These are phyloP conservation scores for Psittacula echo DNA, from an alignment of 2,797 vertebrate species.

Conservation along the genomic window DNA sequence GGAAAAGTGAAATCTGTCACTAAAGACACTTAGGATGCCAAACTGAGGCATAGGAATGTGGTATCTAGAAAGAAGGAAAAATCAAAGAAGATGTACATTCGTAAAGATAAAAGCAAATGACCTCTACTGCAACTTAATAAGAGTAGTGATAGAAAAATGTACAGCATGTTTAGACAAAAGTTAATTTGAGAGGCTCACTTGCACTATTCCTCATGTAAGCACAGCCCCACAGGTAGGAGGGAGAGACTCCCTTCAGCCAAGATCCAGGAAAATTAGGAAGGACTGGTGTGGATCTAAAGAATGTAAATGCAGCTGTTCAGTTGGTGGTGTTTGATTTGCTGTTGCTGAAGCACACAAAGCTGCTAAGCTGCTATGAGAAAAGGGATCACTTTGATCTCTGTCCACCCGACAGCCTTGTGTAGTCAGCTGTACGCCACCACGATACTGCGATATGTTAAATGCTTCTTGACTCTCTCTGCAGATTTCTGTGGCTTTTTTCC, in stretches of 20 bases:
- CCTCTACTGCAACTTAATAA: neutral
- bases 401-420: neutral
- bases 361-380: neutral
- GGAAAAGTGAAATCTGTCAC: constrained; percentile 6
- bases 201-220: neutral
- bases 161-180: neutral
- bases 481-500: neutral
- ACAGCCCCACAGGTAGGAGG: neutral
- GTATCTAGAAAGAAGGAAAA: neutral
- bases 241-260: neutral
- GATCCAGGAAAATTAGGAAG: neutral
- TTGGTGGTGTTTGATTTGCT: neutral
- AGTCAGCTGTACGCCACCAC: neutral
- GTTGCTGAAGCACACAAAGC: neutral
- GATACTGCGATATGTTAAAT: neutral
- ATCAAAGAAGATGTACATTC: neutral
- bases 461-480: neutral
- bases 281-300: neutral
- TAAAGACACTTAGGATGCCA: neutral
- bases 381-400: neutral
- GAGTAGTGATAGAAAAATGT: neutral
- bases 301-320: neutral
- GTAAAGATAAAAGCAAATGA: neutral
- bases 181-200: neutral
- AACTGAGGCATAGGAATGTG: neutral